phyloP scores from a whole-genome alignment of 2,113 vertebrate genomes.

The Camelus dromedarius region DNA sequence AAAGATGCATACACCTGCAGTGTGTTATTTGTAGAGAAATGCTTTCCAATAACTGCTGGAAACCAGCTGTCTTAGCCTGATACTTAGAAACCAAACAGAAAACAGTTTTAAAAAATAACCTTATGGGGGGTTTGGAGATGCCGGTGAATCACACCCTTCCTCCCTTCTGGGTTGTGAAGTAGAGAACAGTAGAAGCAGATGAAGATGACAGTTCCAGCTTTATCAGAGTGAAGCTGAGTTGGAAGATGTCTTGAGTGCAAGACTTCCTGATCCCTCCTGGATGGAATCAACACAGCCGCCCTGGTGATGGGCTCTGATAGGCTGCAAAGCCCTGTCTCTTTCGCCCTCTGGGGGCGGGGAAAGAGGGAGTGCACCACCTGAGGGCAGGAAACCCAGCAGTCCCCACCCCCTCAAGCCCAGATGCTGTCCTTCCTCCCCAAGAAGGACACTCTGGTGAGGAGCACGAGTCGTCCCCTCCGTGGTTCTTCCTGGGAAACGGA shows the following conservation, averaged over 20 bases:
- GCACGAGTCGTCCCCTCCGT: neutral
- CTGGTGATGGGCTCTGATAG: neutral
- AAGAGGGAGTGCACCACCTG: neutral
- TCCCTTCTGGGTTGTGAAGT: constrained; percentile 26
- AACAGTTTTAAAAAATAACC: constrained; percentile 38
- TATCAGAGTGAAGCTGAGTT: neutral
- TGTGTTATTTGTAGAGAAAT: constrained; percentile 51
- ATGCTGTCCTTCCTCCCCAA: neutral
- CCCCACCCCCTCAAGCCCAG: neutral
- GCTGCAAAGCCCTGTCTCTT: neutral
- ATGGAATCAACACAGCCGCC: neutral
- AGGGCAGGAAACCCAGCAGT: neutral
- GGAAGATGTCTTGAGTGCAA: neutral
- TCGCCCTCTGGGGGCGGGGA: neutral
- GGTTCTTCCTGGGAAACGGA: neutral
- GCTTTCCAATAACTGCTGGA: constrained; percentile 5
- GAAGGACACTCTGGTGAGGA: neutral
- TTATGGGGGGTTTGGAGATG: neutral
- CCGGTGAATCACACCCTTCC: neutral
- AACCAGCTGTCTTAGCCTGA: constrained; percentile 50
- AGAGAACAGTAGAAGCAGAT: neutral
- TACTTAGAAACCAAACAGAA: constrained; percentile 65
- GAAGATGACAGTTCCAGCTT: neutral
- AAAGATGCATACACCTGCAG: constrained; percentile 55
- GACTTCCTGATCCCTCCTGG: neutral